phyloP scores from a whole-genome alignment of 2,113 vertebrate species.

The Nibea coibor region DNA sequence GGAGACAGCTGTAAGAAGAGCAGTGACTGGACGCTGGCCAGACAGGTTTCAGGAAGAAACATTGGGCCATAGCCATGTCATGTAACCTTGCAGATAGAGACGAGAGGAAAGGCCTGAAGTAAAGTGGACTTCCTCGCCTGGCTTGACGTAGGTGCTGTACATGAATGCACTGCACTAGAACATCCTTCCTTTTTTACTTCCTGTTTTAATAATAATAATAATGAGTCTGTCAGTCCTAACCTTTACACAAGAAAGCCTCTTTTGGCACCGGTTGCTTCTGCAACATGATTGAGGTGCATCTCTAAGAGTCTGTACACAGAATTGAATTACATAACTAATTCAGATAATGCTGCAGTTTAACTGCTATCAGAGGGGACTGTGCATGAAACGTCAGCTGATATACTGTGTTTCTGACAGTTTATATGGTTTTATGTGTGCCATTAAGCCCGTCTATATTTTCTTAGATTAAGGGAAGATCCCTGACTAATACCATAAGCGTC shows the following conservation, averaged over 20 bases:
- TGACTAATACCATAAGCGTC: not conserved
- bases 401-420: conserved; percentile 2
- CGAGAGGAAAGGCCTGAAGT: conserved; percentile 61
- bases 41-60: conserved; percentile 46
- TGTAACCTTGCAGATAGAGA: conserved; percentile 33
- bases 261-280: conserved; percentile 34
- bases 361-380: not conserved
- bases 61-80: not conserved
- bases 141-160: conserved; percentile 21
- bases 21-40: conserved; percentile 46
- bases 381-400: not conserved
- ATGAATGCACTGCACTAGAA: conserved; percentile 32
- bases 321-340: conserved; percentile 61
- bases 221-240: conserved; percentile 6
- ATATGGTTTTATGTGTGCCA: conserved; percentile 2
- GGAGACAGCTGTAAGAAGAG: conserved; percentile 17
- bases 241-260: conserved; percentile 34
- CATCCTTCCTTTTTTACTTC: conserved; percentile 75
- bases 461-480: not conserved
- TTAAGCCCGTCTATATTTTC: conserved; percentile 21
- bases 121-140: conserved; percentile 64
- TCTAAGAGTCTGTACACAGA: conserved; percentile 41
- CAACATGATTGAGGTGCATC: conserved; percentile 22
- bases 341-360: conserved; percentile 35
- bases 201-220: conserved; percentile 72